These are phyloP conservation scores for Lamprologus sp. DNA, from an alignment of 2,113 vertebrate genomes.

Conservation along the genomic window DNA sequence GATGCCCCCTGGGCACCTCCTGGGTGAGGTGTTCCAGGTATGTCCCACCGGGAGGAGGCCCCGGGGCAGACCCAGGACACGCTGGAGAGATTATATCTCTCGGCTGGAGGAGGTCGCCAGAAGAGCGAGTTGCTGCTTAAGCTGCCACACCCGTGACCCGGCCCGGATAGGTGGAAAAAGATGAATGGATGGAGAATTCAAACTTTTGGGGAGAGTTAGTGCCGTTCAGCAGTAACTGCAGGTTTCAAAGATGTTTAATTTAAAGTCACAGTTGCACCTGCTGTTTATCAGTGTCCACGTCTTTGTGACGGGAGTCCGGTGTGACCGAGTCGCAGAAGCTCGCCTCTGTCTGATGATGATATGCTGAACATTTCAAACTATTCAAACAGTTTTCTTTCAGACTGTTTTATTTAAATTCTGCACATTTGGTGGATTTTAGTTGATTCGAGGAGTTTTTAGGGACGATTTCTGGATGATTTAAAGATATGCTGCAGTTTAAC, in stretches of 20 bases:
- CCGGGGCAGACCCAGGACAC: too few relatives aligned
- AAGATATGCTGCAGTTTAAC: not conserved
- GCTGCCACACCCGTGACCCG: rapidly evolving
- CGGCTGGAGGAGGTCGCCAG: rapidly evolving
- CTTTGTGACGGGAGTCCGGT: not conserved
- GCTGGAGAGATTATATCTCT: not conserved
- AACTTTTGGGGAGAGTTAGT: not conserved
- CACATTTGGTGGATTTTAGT: not conserved
- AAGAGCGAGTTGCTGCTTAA: not conserved
- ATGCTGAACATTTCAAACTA: not conserved
- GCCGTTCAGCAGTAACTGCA: not conserved
- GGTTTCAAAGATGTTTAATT: not conserved
- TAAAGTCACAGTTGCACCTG: not conserved
- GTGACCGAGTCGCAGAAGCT: not conserved
- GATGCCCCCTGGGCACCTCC: too few relatives aligned
- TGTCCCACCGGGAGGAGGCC: too few relatives aligned
- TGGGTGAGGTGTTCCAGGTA: too few relatives aligned
- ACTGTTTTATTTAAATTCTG: not conserved
- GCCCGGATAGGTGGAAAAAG: not conserved
- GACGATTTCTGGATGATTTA: not conserved
- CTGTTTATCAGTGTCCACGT: not conserved
- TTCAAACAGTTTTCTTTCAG: not conserved
- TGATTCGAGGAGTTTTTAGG: not conserved
- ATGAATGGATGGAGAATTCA: not conserved
- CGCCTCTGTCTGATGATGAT: not conserved